A percentile compares a stretch with the other conserved stretches of the same genome.
phyloP scores from a whole-genome alignment of 2,797 vertebrate genomes.

The Spondyliosoma cantharus region DNA sequence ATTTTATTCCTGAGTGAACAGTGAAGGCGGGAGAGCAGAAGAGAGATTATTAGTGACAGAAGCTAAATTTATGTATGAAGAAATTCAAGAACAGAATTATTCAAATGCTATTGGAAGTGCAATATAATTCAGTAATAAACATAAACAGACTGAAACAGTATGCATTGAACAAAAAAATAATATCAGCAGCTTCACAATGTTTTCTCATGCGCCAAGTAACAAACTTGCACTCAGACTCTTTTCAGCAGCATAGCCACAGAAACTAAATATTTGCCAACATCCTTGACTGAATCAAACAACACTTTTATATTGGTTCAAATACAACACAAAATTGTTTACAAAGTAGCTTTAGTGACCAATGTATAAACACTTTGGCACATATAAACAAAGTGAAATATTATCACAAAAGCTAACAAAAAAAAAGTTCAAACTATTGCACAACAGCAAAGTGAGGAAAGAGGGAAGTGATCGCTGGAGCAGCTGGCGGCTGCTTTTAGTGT shows the following conservation, averaged over 20 bases:
- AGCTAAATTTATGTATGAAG: slow-evolving; percentile 19
- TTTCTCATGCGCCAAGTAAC: slow-evolving; percentile 37
- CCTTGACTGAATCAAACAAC: slow-evolving; percentile 23
- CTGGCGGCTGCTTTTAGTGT: slow-evolving; percentile 82
- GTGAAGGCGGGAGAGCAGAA: slow-evolving; percentile 15
- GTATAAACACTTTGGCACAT: slow-evolving; percentile 62
- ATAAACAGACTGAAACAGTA: slow-evolving; percentile 25
- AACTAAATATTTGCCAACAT: slow-evolving; percentile 9
- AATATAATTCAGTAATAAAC: slow-evolving; percentile 11
- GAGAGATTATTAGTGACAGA: slow-evolving; percentile 12
- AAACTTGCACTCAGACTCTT: slow-evolving; percentile 42
- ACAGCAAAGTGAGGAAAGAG: slow-evolving; percentile 64
- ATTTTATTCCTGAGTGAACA: slow-evolving; percentile 56
- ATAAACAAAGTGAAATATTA: slow-evolving; percentile 76
- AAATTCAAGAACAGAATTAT: slow-evolving; percentile 25
- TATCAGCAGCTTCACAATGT: slow-evolving; percentile 8
- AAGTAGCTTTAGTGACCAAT: slow-evolving; percentile 75
- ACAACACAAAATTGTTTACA: slow-evolving; percentile 67
- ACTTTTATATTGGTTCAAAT: slow-evolving; percentile 46
- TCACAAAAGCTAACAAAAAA: slow-evolving; percentile 64
- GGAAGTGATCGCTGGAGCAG: slow-evolving; percentile 51
- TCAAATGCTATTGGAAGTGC: slow-evolving; percentile 29
- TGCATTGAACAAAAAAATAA: not conserved
- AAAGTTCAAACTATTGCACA: slow-evolving; percentile 81
- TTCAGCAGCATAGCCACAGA: slow-evolving; percentile 23